These are phyloP conservation scores for Pseudolycoriella hygida DNA, from an alignment of 2,888 invertebrate species.

Conservation along the genomic window DNA sequence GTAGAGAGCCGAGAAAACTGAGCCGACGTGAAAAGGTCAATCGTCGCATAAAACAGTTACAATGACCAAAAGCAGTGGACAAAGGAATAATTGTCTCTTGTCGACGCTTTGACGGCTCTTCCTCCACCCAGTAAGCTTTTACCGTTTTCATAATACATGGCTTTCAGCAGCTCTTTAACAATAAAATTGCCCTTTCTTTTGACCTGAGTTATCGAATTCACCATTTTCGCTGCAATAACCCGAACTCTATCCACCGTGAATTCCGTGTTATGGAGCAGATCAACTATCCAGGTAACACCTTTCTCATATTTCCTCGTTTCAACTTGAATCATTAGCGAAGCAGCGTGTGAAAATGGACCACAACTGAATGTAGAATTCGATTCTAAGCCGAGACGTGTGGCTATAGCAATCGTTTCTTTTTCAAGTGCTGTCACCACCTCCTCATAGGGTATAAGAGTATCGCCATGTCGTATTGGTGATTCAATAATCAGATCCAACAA, in stretches of 20 bases:
- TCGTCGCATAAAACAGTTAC: too few species aligned
- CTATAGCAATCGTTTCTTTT: constrained; percentile 48
- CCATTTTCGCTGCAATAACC: constrained; percentile 62
- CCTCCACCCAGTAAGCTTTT: too few species aligned
- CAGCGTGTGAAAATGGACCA: constrained; percentile 52
- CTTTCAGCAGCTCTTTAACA: constrained; percentile 39
- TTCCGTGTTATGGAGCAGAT: constrained; percentile 52
- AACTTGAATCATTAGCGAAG: constrained; percentile 46
- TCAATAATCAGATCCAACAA: constrained; percentile 58
- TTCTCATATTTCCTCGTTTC: constrained; percentile 56
- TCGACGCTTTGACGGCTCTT: too few species aligned
- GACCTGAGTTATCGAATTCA: constrained; percentile 60
- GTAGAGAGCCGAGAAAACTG: too few species aligned
- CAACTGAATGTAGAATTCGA: constrained; percentile 40
- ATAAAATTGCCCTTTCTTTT: constrained; percentile 57
- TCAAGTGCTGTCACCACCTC: constrained; percentile 64
- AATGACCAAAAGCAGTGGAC: too few species aligned
- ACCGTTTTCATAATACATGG: constrained; percentile 33
- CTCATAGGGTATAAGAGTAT: constrained; percentile 31
- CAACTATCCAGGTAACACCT: constrained; percentile 59
- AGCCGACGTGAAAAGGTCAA: too few species aligned
- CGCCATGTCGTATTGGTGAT: constrained; percentile 40
- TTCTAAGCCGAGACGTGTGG: constrained; percentile 45
- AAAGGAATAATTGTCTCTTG: constrained; percentile 6
- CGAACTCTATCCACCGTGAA: constrained; percentile 56